Evolutionary conservation across 2,113 vertebrate species (phyloP).

Genomic region (Periophthalmodon schlosseri): DNA sequence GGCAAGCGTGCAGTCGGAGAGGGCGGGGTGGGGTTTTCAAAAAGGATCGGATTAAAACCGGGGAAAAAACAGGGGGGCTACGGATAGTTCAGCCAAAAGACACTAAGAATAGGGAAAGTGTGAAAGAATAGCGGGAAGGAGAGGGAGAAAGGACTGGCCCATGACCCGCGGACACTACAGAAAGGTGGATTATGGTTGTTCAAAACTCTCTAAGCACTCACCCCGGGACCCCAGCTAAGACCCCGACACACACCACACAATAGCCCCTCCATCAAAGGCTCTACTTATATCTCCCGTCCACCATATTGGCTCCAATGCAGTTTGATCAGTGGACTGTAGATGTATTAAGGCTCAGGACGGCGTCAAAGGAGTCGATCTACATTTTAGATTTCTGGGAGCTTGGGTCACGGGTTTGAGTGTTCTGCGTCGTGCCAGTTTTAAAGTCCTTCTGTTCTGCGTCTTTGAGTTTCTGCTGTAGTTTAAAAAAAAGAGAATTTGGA

Average conservation of each 20-base stretch:
- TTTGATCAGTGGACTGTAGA: slow-evolving; percentile 8
- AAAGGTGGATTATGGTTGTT: slow-evolving; percentile 83
- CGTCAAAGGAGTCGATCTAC: neutral
- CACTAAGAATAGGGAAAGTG: slow-evolving; percentile 50
- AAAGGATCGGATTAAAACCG: slow-evolving; percentile 60
- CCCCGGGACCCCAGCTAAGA: slow-evolving; percentile 77
- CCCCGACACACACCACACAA: slow-evolving; percentile 43
- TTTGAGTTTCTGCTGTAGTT: neutral
- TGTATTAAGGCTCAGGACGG: neutral
- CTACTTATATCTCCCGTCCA: neutral
- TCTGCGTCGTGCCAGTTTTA: neutral
- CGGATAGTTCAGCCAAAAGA: slow-evolving; percentile 69
- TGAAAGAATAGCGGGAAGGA: slow-evolving; percentile 27
- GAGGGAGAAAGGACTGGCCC: slow-evolving; percentile 69
- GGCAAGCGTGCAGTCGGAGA: slow-evolving; percentile 61
- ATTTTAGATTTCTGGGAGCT: neutral
- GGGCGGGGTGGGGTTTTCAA: slow-evolving; percentile 52
- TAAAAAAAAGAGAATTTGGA: neutral
- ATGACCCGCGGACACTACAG: slow-evolving; percentile 79
- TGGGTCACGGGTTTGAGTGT: neutral
- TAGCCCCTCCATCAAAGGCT: neutral
- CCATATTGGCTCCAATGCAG: neutral
- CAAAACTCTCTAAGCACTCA: slow-evolving; percentile 79
- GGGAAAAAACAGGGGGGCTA: slow-evolving; percentile 26
- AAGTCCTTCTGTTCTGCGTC: neutral